Evolutionary conservation across 2,888 invertebrate species (phyloP), one percentile per base, ranked within the genome.

Genomic region (Heliconius cydno): DNA sequence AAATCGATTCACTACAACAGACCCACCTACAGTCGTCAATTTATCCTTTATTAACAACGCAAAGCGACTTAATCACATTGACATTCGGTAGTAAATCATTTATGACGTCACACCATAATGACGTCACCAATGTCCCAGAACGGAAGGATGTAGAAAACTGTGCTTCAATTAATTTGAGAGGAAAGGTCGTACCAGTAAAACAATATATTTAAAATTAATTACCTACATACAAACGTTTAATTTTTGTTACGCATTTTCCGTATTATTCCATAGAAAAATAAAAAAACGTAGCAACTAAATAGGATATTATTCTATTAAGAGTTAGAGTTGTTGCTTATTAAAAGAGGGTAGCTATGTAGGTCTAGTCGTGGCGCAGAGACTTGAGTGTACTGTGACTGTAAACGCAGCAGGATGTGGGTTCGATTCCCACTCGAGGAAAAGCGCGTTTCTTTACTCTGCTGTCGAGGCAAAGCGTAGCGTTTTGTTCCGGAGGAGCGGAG

Each of bases 11-110:
- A 6, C 41, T 13, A 41, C n/a, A n/a, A 15, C 2, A 25, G n/a
- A 9, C 22, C 72, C 52, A 57, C 72, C 60, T 73, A 60, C 73
- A 73, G 15, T 73, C 60, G 25, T 34, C 60, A 60, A 60, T 73
- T 57, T 57, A n/a, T 13, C 13, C 30, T 34, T n/a, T 73, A 38
- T 60, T 66, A 41, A 46, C 28, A 75, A 22, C 28, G 46, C 65
- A 60, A 38, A 63, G 7, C 22, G 15, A 3, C 41, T 74, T 63
- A 63, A 74, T 74, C 63, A 41, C 63, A 63, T 74, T 65, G 74
- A 74, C 63, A 65, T 65, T 65, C 19, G 38, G 2, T 28, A 65
- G 63, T 28, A 65, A 46, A 75, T 65, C 41, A 65, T 63, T 46
- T 75, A 65, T 75, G 75, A 75, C 75, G 65, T 63, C 65, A 75